A percentile compares a stretch with the other conserved stretches of the same genome.
Conservation (phyloP, 2,113 vertebrate species). For the Podiceps cristatus region DNA sequence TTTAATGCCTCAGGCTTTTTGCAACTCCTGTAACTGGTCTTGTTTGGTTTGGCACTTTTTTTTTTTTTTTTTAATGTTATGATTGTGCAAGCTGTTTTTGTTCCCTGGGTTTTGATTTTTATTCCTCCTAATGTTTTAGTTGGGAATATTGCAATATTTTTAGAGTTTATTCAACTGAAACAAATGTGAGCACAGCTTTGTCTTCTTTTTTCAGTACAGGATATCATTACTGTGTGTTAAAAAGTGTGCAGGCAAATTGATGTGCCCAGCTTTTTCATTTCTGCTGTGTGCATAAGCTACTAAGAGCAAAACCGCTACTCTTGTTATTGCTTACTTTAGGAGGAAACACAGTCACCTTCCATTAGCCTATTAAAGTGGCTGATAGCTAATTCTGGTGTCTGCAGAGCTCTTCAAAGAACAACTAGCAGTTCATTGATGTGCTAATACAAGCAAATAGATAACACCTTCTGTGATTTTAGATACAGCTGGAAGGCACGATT, state of each 20-base stretch:
- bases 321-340: background rate
- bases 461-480: slow-evolving; percentile 5
- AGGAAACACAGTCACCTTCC: background rate
- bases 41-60: background rate
- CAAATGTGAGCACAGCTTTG: background rate
- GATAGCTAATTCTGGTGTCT: background rate
- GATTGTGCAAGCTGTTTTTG: background rate
- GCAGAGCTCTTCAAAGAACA: slow-evolving; percentile 8
- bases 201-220: background rate
- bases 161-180: background rate
- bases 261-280: background rate
- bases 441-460: slow-evolving; percentile 9
- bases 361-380: background rate
- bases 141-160: background rate
- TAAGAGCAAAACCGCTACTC: background rate
- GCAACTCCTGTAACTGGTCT: background rate
- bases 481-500: slow-evolving; percentile 20
- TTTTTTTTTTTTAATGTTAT: background rate
- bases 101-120: background rate
- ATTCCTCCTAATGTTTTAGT: background rate
- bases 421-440: background rate
- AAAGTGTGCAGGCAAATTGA: background rate
- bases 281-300: background rate
- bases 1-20: background rate
- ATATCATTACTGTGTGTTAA: background rate